phyloP scores from a whole-genome alignment of 2,797 vertebrate genomes.

The Gambusia yucatana region DNA sequence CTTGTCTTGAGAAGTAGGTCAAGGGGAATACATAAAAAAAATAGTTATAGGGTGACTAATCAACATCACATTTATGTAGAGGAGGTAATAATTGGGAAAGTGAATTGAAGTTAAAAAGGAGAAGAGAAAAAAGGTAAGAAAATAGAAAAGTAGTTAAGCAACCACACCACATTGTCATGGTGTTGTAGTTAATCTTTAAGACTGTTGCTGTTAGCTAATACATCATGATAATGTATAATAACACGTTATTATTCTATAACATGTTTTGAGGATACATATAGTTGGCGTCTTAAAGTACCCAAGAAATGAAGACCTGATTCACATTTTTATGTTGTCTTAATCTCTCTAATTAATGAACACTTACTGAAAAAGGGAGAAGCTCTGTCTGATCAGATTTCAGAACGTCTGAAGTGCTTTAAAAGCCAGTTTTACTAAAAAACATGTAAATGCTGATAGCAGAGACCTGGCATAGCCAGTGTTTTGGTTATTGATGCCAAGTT shows the following conservation, averaged over 20 bases:
- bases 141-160: not conserved
- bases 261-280: slow-evolving; percentile 42
- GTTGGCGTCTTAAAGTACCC: slow-evolving; percentile 18
- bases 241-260: not conserved
- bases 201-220: slow-evolving; percentile 30
- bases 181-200: slow-evolving; percentile 46
- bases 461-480: not conserved
- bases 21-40: slow-evolving; percentile 9
- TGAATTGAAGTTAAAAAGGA: slow-evolving; percentile 7
- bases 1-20: slow-evolving; percentile 51
- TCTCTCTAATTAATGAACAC: slow-evolving; percentile 16
- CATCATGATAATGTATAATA: slow-evolving; percentile 12
- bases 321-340: slow-evolving; percentile 42
- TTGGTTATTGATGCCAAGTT: not conserved
- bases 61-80: not conserved
- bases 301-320: slow-evolving; percentile 25
- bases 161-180: slow-evolving; percentile 11
- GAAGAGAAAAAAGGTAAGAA: slow-evolving; percentile 20
- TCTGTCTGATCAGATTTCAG: not conserved
- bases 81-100: slow-evolving; percentile 15
- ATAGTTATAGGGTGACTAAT: slow-evolving; percentile 3
- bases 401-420: not conserved
- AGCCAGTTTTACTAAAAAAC: not conserved
- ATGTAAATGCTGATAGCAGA: not conserved
- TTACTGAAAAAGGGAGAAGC: not conserved